phyloP scores from a whole-genome alignment of 2,113 vertebrate species.

The Triplophysa rosa region DNA sequence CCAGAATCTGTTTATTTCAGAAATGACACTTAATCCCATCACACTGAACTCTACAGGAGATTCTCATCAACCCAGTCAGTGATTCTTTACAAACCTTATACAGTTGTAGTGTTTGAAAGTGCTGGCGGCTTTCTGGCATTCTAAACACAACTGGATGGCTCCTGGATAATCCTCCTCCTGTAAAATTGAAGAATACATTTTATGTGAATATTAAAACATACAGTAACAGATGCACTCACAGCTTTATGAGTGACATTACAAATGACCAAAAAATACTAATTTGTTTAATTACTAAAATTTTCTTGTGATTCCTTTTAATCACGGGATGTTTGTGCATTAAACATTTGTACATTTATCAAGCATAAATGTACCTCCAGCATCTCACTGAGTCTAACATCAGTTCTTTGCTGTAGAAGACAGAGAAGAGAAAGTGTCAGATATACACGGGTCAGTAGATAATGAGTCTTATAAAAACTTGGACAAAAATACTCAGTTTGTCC shows the following conservation, averaged over 20 bases:
- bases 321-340: slow-evolving; percentile 2
- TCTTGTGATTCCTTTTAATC: neutral
- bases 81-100: slow-evolving; percentile 83
- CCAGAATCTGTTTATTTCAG: neutral
- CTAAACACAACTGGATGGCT: slow-evolving; percentile 95
- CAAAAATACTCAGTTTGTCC: neutral
- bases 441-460: neutral
- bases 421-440: neutral
- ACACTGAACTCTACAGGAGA: neutral
- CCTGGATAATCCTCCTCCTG: slow-evolving; percentile 98
- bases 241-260: neutral
- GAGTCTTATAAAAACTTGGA: neutral
- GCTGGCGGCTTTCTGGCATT: slow-evolving; percentile 97
- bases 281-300: neutral
- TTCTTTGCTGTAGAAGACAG: slow-evolving; percentile 88
- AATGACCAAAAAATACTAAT: neutral
- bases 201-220: neutral
- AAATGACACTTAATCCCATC: neutral
- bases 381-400: slow-evolving; percentile 95
- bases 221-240: neutral
- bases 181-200: slow-evolving; percentile 33
- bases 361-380: slow-evolving; percentile 93
- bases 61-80: neutral
- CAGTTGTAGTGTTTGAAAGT: slow-evolving; percentile 99
- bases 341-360: neutral